phyloP scores from a whole-genome alignment of 2,797 vertebrate species.

The Carapus acus region DNA sequence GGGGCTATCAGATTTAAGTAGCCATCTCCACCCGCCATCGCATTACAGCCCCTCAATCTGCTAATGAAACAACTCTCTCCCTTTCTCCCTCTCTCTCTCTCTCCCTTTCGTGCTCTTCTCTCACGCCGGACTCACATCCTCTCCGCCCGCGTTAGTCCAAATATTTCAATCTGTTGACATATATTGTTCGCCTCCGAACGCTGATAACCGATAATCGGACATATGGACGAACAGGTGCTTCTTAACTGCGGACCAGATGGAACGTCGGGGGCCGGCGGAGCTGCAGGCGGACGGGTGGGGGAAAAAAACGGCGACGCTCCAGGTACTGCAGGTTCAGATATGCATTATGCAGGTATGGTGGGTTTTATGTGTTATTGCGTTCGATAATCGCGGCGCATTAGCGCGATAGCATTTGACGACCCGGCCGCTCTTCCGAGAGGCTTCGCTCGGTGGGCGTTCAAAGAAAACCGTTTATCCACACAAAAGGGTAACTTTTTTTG shows the following conservation, averaged over 20 bases:
- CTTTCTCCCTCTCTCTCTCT: slow-evolving; percentile 11
- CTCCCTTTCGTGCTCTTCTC: slow-evolving; percentile 18
- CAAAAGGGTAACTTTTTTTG: background rate
- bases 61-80: slow-evolving; percentile 60
- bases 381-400: too few relatives aligned
- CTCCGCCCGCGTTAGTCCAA: too few relatives aligned
- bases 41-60: slow-evolving; percentile 58
- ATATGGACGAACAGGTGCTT: background rate
- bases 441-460: too few relatives aligned
- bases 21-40: slow-evolving; percentile 60
- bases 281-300: too few relatives aligned
- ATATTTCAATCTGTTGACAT: background rate
- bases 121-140: too few relatives aligned
- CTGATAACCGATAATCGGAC: background rate
- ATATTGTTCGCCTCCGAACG: too few relatives aligned
- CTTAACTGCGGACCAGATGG: slow-evolving; percentile 3
- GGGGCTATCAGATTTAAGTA: slow-evolving; percentile 68
- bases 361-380: too few relatives aligned
- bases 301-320: background rate
- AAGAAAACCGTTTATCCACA: too few relatives aligned
- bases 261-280: background rate
- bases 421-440: too few relatives aligned
- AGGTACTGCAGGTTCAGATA: background rate
- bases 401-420: too few relatives aligned
- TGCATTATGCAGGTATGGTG: too few relatives aligned